Base-by-base conservation (phyloP, 2,888 invertebrate genomes). In the Heliconius ethilla region DNA sequence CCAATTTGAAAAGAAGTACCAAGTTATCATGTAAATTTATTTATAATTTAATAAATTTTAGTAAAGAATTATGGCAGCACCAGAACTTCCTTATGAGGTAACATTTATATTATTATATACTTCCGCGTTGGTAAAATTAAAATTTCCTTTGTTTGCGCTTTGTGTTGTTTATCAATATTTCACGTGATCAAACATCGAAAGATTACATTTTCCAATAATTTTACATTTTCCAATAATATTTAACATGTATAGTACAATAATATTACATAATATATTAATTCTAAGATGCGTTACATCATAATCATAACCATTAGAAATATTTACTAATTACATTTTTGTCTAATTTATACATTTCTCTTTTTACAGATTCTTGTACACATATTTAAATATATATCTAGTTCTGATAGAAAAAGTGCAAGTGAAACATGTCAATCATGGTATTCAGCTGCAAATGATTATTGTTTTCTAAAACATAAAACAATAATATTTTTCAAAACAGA, bases 371-470 rank as follows among this genome's bases (percentile, higher is more conserved):
- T 96, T 82, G 94, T 96, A 78, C 95, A 96, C 82, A 94, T 96
- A 81, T 96, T 96, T 86, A 95, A 96, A 82, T 96, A 95, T 88
- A 88, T 96, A 82, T 94, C 95, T 62, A 95, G 96, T 83, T 94
- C 96, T 3, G 97, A 97, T 86, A 91, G 96, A 82, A 95, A 96
- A 87, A 92, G 95, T 70, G 96, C 96, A 62, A 95, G 96, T 82
- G 92, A 96, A 82, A 96, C 96, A 37, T 96, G 96, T 86, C 94
- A 89, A 27, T 90, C 95, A 0, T 97, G 97, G 97, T 95, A 96
- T 81, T 94, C 95, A 80, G 97, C 97, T 22, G 95, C 96, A 10
- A 95, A 96, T 84, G 95, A 96, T 84, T 93, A 95, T 81, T 95
- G 95, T 80, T 95, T 95, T 83, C 87, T 95, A 79, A 95, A 95